Conservation (phyloP, 2,888 invertebrate species). For the Autographa pulchrina region DNA sequence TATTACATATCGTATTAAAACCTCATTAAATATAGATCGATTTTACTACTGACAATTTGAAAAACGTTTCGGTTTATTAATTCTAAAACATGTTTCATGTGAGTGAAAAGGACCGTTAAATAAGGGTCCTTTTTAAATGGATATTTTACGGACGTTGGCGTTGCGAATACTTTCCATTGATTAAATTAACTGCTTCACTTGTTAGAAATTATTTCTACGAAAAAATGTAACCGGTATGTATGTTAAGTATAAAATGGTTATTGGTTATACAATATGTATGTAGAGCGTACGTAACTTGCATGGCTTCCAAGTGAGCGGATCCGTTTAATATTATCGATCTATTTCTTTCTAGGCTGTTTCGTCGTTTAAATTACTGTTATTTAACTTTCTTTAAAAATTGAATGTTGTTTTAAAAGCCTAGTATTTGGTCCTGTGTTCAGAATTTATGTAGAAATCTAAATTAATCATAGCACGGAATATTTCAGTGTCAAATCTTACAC, state of each 20-base stretch:
- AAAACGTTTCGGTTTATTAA: too few relatives aligned
- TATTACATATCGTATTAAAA: not conserved
- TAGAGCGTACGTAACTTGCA: constrained; percentile 44
- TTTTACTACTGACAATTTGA: not conserved
- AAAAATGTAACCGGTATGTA: constrained; percentile 44
- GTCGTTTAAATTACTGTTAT: constrained; percentile 11
- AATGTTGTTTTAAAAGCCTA: constrained; percentile 7
- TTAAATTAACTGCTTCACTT: constrained; percentile 51
- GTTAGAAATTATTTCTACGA: constrained; percentile 55
- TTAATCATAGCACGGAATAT: not conserved
- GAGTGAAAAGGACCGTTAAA: too few relatives aligned
- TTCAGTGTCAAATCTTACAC: not conserved
- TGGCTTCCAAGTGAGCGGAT: constrained; percentile 54
- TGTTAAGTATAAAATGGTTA: constrained; percentile 41
- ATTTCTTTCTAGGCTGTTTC: constrained; percentile 26
- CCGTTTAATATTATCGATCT: constrained; percentile 54
- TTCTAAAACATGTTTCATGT: too few relatives aligned
- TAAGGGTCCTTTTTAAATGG: not conserved
- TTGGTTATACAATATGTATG: constrained; percentile 52
- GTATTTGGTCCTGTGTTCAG: too few relatives aligned
- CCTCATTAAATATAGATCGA: not conserved
- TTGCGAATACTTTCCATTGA: constrained; percentile 40
- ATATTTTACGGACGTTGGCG: constrained; percentile 14
- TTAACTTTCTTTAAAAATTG: constrained; percentile 24
- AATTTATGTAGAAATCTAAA: not conserved